These are phyloP conservation scores for Xenotilapia caudafasciata DNA, from an alignment of 2,113 vertebrate species.

Conservation along the genomic window DNA sequence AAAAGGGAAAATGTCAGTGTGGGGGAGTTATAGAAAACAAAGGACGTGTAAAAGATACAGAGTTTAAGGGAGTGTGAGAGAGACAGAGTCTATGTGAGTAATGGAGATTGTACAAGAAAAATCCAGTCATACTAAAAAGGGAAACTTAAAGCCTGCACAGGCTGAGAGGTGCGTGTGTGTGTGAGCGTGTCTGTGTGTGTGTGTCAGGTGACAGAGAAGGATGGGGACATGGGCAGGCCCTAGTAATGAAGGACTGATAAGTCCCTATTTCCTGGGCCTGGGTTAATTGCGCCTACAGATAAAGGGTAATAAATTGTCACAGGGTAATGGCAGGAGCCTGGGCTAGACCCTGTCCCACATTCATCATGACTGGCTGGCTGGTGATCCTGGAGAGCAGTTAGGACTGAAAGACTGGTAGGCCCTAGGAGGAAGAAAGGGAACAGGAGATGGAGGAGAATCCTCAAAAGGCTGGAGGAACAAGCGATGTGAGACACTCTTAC, in stretches of 20 bases:
- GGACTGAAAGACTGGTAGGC: not conserved
- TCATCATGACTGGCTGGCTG: conserved; percentile 56
- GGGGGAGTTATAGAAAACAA: not conserved
- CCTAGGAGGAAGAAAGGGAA: not conserved
- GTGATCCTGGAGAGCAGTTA: not conserved
- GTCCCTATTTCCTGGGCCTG: conserved; percentile 65
- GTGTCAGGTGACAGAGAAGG: conserved; percentile 61
- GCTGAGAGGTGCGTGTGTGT: not conserved
- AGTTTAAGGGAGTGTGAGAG: not conserved
- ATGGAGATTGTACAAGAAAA: not conserved
- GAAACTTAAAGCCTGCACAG: not conserved
- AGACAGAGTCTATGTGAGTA: not conserved
- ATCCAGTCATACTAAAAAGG: not conserved
- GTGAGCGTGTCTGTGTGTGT: not conserved
- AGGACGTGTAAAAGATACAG: not conserved
- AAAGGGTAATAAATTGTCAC: conserved; percentile 72
- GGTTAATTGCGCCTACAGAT: conserved; percentile 74
- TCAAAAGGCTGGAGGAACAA: not conserved
- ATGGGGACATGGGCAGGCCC: conserved; percentile 63
- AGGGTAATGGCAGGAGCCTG: conserved; percentile 60
- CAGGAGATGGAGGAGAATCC: not conserved
- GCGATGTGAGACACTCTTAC: not conserved
- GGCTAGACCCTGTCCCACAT: conserved; percentile 58
- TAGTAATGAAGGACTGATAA: conserved; percentile 73
- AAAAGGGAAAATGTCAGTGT: not conserved